These are phyloP conservation scores for Drosophila teissieri DNA, from an alignment of 1,140 invertebrate species.

Conservation along the genomic window DNA sequence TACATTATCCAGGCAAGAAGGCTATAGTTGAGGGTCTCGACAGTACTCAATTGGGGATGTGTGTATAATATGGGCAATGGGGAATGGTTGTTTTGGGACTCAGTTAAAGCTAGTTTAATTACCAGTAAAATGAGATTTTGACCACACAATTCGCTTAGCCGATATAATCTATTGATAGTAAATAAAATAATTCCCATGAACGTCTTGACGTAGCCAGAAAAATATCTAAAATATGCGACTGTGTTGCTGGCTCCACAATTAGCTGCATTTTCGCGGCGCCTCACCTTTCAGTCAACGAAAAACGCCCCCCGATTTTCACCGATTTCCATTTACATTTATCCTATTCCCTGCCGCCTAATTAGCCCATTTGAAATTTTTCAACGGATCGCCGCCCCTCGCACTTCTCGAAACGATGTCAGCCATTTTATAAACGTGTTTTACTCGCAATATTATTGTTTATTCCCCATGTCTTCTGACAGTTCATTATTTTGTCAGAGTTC, in stretches of 20 bases:
- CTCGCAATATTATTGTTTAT: conserved; percentile 71
- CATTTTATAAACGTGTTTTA: conserved; percentile 48
- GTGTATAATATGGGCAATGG: neutral
- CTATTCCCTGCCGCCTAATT: conserved; percentile 19
- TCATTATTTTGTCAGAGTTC: conserved; percentile 80
- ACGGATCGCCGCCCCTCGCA: conserved; percentile 16
- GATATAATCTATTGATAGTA: neutral
- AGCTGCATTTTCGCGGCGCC: conserved; percentile 4
- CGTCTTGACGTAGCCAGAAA: neutral
- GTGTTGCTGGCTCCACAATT: neutral
- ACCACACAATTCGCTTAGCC: neutral
- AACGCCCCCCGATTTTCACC: neutral
- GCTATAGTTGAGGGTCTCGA: conserved; percentile 1
- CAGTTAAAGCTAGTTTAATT: neutral
- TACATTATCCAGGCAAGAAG: conserved; percentile 22
- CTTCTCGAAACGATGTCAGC: conserved; percentile 29
- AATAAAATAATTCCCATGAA: neutral
- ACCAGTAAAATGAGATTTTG: neutral
- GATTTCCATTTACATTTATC: conserved; percentile 3
- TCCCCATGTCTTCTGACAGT: conserved; percentile 74
- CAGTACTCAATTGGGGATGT: conserved; percentile 3
- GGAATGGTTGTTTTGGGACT: neutral
- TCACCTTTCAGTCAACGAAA: neutral
- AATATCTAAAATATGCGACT: neutral
- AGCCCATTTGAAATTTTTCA: conserved; percentile 28